Conservation (phyloP, 2,113 vertebrate genomes). For the Oenanthe oenanthe region DNA sequence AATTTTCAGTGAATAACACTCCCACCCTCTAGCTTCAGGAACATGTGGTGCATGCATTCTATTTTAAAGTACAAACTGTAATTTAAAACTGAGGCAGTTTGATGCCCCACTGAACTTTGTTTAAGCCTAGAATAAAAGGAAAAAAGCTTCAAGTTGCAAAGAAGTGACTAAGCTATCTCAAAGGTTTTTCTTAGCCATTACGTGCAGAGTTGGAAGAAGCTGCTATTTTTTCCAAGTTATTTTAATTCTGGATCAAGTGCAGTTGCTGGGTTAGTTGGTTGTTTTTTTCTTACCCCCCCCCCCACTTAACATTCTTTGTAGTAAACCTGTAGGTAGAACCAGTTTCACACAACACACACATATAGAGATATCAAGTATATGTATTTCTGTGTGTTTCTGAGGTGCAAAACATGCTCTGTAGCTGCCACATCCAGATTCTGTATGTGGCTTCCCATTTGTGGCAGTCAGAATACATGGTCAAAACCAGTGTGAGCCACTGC, state of each 20-base stretch:
- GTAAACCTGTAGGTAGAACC: not conserved
- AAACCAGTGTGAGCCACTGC: not conserved
- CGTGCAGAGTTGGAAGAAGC: constrained; percentile 15
- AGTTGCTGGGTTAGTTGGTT: not conserved
- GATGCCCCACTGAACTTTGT: constrained; percentile 87
- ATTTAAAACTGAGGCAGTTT: constrained; percentile 84
- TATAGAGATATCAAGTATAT: not conserved
- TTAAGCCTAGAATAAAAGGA: constrained; percentile 82
- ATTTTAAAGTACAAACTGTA: constrained; percentile 85
- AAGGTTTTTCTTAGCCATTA: constrained; percentile 64
- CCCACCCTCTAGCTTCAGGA: constrained; percentile 81
- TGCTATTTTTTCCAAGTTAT: not conserved
- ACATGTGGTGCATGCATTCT: constrained; percentile 82
- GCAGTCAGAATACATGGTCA: not conserved
- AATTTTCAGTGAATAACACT: constrained; percentile 85
- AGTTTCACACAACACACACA: not conserved
- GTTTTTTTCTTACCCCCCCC: not conserved
- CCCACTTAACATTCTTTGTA: not conserved
- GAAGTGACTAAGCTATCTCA: constrained; percentile 76
- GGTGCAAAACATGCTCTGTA: not conserved
- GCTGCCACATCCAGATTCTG: not conserved
- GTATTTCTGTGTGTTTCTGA: not conserved
- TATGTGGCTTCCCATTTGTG: not conserved
- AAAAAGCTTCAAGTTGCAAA: constrained; percentile 74
- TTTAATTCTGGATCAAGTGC: not conserved